These are phyloP conservation scores for Dromococcyx pavoninus DNA, from an alignment of 2,797 vertebrate species.

Conservation along the genomic window DNA sequence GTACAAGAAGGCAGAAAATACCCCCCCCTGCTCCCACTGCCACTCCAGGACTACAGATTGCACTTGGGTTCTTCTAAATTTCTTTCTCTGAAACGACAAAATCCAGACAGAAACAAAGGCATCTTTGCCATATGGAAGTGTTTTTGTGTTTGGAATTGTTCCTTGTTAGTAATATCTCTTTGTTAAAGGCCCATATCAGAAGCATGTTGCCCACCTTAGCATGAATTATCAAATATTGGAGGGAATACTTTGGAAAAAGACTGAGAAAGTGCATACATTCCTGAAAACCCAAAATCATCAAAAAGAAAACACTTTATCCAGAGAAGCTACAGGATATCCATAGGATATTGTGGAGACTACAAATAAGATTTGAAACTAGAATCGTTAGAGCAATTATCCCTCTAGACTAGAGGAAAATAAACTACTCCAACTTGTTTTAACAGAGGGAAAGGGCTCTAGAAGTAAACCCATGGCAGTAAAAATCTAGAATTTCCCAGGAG, in stretches of 20 bases:
- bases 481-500: constrained; percentile 10
- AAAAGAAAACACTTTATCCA: neutral
- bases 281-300: neutral
- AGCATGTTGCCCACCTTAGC: accelerated
- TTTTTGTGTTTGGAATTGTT: neutral
- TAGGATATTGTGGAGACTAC: neutral
- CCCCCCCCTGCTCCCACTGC: neutral
- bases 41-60: neutral
- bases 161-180: neutral
- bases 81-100: neutral
- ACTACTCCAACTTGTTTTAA: neutral
- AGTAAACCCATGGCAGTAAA: neutral
- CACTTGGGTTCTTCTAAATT: neutral
- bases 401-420: neutral
- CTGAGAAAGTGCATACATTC: neutral
- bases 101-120: neutral
- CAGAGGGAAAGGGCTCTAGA: neutral
- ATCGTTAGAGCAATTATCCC: neutral
- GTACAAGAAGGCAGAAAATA: neutral
- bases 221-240: neutral
- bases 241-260: neutral
- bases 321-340: neutral
- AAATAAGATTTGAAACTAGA: neutral
- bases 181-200: neutral
- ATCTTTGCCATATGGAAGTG: neutral